phyloP scores from a whole-genome alignment of 2,113 vertebrate genomes.

The Gopherus evgoodei region DNA sequence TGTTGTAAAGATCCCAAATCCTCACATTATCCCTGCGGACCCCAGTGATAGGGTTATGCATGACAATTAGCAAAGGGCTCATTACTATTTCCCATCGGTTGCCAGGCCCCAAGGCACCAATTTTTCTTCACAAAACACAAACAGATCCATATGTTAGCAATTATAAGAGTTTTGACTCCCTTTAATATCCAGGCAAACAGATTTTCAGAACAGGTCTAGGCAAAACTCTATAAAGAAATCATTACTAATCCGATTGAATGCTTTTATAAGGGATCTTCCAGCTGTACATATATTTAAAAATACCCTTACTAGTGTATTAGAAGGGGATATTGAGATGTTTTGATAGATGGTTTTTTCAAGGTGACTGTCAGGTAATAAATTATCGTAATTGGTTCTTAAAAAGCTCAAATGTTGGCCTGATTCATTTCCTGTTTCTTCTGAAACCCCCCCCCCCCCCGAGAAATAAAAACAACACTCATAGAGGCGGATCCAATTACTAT shows the following conservation, averaged over 20 bases:
- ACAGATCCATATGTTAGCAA: background rate
- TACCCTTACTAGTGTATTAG: background rate
- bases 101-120: background rate
- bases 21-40: background rate
- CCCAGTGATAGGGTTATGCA: background rate
- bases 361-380: slow-evolving; percentile 20
- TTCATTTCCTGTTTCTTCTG: slow-evolving; percentile 33
- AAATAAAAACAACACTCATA: background rate
- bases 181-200: background rate
- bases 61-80: background rate
- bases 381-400: background rate
- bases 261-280: background rate
- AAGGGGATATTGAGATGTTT: background rate
- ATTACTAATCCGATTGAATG: background rate
- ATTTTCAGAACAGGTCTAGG: background rate
- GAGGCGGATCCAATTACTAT: background rate
- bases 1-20: background rate
- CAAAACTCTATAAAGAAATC: background rate
- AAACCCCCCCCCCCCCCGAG: background rate
- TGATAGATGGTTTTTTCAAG: slow-evolving; percentile 6
- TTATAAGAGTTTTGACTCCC: background rate
- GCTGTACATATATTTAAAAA: background rate
- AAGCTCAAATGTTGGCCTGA: background rate
- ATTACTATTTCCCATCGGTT: slow-evolving; percentile 3
- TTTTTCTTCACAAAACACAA: background rate